Evolutionary conservation across 1,140 invertebrate genomes (phyloP).

Genomic region (Catajapyx aquilonaris): DNA sequence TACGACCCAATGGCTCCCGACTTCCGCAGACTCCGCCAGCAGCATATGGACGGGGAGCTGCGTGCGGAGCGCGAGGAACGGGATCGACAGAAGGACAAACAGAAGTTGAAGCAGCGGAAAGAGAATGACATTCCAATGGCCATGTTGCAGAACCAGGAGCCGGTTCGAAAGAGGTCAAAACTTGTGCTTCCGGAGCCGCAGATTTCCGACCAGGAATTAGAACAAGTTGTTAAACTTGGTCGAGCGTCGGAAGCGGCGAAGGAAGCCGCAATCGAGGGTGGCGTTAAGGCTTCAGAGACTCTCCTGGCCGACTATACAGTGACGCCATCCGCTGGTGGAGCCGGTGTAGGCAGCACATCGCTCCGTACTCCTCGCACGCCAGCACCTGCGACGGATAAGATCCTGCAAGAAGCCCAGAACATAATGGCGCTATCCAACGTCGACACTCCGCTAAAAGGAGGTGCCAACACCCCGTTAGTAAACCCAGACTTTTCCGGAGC

Average conservation of each 20-base stretch:
- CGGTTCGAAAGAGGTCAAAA: slow-evolving; percentile 82
- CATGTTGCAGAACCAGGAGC: slow-evolving; percentile 76
- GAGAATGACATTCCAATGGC: slow-evolving; percentile 89
- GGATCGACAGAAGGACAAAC: slow-evolving; percentile 72
- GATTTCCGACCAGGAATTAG: slow-evolving; percentile 77
- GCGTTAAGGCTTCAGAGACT: slow-evolving; percentile 57
- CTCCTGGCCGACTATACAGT: slow-evolving; percentile 81
- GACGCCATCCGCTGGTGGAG: slow-evolving; percentile 39
- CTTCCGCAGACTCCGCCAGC: slow-evolving; percentile 70
- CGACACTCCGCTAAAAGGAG: slow-evolving; percentile 92
- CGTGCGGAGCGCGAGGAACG: slow-evolving; percentile 72
- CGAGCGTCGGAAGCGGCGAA: slow-evolving; percentile 82
- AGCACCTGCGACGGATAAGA: slow-evolving; percentile 42
- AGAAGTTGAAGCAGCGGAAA: slow-evolving; percentile 81
- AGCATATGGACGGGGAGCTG: slow-evolving; percentile 81
- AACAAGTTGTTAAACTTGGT: slow-evolving; percentile 92
- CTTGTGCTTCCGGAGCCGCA: slow-evolving; percentile 89
- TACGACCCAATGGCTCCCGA: slow-evolving; percentile 74
- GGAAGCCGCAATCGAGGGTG: slow-evolving; percentile 70
- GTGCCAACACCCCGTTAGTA: slow-evolving; percentile 77
- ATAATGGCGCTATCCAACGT: slow-evolving; percentile 94
- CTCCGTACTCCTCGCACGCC: slow-evolving; percentile 71
- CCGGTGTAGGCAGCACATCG: no score
- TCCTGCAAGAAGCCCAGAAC: slow-evolving; percentile 80
- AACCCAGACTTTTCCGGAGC: slow-evolving; percentile 72